Conservation (phyloP, 2,113 vertebrate species). For the Calonectris borealis region DNA sequence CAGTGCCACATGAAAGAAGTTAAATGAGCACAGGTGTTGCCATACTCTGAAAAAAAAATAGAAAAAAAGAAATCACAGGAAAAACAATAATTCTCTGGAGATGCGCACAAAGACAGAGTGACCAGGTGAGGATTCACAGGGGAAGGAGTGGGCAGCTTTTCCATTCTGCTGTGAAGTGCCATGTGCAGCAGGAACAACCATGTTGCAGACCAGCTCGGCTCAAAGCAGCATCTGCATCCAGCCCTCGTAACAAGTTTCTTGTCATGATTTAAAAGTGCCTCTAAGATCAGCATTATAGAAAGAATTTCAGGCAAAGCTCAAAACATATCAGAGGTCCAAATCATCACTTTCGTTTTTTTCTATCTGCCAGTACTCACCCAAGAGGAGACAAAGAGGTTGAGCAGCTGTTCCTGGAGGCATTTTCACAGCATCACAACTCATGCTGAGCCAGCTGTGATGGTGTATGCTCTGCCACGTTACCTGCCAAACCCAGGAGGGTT, state of each 20-base stretch:
- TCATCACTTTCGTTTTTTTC: background rate
- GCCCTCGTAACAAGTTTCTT: background rate
- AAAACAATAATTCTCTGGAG: background rate
- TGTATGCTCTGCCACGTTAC: background rate
- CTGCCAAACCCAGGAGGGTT: background rate
- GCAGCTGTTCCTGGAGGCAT: background rate
- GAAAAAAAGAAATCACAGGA: background rate
- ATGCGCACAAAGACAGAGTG: background rate
- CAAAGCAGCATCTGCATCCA: background rate
- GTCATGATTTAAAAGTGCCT: background rate
- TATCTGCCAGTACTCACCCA: background rate
- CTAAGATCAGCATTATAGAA: background rate
- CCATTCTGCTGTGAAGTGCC: background rate
- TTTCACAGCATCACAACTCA: background rate
- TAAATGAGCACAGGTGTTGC: background rate
- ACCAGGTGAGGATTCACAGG: background rate
- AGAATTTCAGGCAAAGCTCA: background rate
- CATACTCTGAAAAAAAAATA: background rate
- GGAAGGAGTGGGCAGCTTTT: background rate
- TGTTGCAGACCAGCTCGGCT: background rate
- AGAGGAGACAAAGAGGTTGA: background rate
- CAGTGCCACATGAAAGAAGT: background rate
- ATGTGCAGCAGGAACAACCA: background rate
- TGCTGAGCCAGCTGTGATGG: background rate
- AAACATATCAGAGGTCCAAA: background rate